Base-by-base conservation (phyloP, 2,113 vertebrate genomes). In the Hiodon tergisus region DNA sequence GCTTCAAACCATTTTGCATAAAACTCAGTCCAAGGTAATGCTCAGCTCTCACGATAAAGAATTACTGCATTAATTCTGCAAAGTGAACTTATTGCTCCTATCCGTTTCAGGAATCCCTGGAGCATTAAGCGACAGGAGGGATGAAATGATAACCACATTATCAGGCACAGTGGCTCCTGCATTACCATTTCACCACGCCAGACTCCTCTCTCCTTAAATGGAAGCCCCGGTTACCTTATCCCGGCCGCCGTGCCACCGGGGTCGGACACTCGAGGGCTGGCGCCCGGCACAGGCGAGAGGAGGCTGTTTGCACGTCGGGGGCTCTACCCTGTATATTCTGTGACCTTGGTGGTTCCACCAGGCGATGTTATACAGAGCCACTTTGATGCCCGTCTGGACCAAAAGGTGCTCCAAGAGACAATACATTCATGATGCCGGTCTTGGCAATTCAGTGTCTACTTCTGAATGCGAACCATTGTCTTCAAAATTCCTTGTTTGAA, bases 21-120 rank as follows among this genome's bases (percentile, higher is more conserved):
- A 94, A 95, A 96, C 92, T 93, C 93, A 93, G 94, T 96, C 94
- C 94, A 93, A 97, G 96, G 95, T 98, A 98, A 95, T 94, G 94
- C 94, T 93, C 88, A 76, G 90, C 91, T 91, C 91, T 93, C 93
- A 92, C 91, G 94, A 96, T 98, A 95, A 98, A 99, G 94, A 98
- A 98, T 98, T 96, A 96, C 95, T 92, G 91, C 95, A 98, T 99
- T 99, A 98, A 98, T 98, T 98, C 95, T 94, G 93, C 93, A 93
- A 98, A 94, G 93, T 96, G 94, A 95, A 96, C 95, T 97, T 98
- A 97, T 97, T 96, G 94, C 95, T 94, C 90, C 94, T 92, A 92
- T 96, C 95, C 93, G 91, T 95, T 94, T 93, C 93, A 84, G 59
- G 91, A 92, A 93, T 95, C 97, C 95, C 96, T 87, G 93, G 96